Evolutionary conservation across 2,797 vertebrate genomes (phyloP).

Genomic region (Tiaroga cobitis): DNA sequence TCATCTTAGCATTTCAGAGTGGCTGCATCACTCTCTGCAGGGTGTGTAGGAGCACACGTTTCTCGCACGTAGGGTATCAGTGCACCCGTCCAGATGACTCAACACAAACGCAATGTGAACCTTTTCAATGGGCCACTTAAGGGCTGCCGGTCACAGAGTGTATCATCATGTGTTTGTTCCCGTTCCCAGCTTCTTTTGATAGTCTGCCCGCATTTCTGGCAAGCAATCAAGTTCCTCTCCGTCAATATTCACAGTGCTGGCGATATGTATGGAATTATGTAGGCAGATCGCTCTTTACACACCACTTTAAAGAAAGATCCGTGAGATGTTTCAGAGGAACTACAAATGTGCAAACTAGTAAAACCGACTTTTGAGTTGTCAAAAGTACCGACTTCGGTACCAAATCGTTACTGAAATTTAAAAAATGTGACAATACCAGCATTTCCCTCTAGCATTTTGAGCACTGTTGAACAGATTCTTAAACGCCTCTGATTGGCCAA

Average conservation of each 20-base stretch:
- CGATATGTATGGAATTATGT: background rate
- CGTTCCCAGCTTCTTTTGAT: background rate
- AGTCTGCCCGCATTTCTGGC: background rate
- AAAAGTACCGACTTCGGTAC: too few species aligned
- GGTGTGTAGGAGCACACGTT: background rate
- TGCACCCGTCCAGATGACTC: conserved; percentile 4
- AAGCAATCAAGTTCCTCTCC: background rate
- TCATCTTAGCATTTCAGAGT: conserved; percentile 7
- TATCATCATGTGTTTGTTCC: background rate
- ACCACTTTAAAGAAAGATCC: background rate
- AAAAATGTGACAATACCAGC: too few species aligned
- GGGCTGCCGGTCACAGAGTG: background rate
- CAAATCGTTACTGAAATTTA: too few species aligned
- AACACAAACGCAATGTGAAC: conserved; percentile 30
- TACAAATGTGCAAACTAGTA: background rate
- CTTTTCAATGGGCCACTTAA: background rate
- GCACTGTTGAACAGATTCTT: too few species aligned
- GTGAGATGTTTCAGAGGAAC: background rate
- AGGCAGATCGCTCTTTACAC: background rate
- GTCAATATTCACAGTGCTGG: background rate
- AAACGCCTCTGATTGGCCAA: too few species aligned
- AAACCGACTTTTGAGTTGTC: too few species aligned
- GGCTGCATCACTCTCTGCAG: conserved; percentile 3
- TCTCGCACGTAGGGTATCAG: background rate
- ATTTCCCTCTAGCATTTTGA: too few species aligned